A percentile compares a stretch with the other conserved stretches of the same genome.
Conservation (phyloP, 2,797 vertebrate genomes). For the Lacerta bilineata region DNA sequence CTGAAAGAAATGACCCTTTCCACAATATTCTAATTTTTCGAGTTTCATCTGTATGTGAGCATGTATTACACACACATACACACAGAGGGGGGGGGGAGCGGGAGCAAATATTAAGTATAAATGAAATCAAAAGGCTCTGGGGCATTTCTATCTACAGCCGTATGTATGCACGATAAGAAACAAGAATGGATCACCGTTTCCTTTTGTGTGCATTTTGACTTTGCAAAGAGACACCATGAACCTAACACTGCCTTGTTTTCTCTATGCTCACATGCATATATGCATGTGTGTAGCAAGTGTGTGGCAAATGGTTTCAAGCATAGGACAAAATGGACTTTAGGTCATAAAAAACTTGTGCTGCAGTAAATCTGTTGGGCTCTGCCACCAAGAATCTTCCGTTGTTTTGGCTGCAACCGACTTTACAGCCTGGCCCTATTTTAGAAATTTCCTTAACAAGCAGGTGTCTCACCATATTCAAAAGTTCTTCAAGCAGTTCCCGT, state of each 20-base stretch:
- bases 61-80: background rate
- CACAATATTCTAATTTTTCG: no score
- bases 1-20: no score
- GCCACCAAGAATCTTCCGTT: background rate
- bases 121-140: background rate
- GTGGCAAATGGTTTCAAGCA: background rate
- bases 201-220: background rate
- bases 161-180: background rate
- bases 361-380: background rate
- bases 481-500: slow-evolving; percentile 91
- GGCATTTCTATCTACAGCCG: background rate
- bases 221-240: background rate
- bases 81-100: no score
- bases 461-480: slow-evolving; percentile 96
- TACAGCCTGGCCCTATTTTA: background rate
- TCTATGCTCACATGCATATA: background rate
- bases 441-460: slow-evolving; percentile 46
- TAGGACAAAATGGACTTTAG: background rate
- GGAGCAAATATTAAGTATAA: background rate
- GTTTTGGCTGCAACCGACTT: background rate
- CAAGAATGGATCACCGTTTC: background rate
- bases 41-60: no score
- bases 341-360: background rate
- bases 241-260: background rate
- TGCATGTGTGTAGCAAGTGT: no score